A percentile compares a stretch with the other conserved stretches of the same genome.
phyloP scores from a whole-genome alignment of 2,113 vertebrate genomes.

The Gambusia affinis region DNA sequence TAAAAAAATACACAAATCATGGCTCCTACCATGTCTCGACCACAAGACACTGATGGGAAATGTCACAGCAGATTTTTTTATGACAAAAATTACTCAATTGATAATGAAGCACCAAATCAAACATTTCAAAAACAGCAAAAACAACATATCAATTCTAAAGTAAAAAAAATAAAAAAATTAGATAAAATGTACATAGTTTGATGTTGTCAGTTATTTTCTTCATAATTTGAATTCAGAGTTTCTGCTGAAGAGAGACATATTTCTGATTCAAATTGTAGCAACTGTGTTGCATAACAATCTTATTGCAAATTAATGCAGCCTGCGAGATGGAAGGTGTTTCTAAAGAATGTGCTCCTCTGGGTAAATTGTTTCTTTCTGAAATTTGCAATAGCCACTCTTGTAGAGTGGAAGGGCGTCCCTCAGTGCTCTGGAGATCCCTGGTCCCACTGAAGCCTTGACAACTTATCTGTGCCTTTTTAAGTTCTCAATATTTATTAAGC shows the following conservation, averaged over 20 bases:
- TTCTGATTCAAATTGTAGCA: no score
- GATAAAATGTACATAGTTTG: no score
- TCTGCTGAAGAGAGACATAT: no score
- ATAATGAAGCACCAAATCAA: conserved; percentile 45
- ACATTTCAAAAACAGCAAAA: conserved; percentile 6
- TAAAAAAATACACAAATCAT: conserved; percentile 50
- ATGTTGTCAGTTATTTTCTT: no score
- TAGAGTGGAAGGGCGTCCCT: neutral
- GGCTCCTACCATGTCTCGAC: conserved; percentile 21
- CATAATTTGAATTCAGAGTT: no score
- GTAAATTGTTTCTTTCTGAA: neutral
- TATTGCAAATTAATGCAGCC: no score
- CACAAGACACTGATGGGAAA: conserved; percentile 62
- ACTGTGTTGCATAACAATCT: no score
- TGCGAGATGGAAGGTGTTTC: neutral
- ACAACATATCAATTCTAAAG: neutral
- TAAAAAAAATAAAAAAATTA: no score
- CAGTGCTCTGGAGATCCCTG: neutral
- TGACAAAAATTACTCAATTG: conserved; percentile 47
- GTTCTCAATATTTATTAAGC: neutral
- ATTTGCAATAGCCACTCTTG: neutral
- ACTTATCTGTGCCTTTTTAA: neutral
- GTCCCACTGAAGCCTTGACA: neutral
- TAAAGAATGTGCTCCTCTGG: neutral
- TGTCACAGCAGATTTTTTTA: conserved; percentile 45